phyloP scores from a whole-genome alignment of 2,113 vertebrate species.

The Eulacestoma nigropectus region DNA sequence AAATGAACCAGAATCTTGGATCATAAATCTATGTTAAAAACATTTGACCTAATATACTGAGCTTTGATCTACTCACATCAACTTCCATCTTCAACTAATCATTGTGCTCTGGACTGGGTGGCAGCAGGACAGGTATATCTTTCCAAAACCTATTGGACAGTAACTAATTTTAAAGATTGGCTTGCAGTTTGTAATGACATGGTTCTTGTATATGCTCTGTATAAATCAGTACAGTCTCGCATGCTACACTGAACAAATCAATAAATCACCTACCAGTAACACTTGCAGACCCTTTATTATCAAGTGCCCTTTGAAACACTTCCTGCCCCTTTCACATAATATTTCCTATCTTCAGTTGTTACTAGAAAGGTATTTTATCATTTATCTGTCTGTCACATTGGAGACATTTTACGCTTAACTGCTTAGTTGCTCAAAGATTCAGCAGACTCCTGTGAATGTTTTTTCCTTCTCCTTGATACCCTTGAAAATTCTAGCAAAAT shows the following conservation, averaged over 20 bases:
- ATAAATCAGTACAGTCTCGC: constrained; percentile 23
- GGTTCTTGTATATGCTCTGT: not conserved
- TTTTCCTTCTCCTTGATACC: not conserved
- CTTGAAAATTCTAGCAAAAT: not conserved
- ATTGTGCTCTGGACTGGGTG: not conserved
- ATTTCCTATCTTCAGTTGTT: constrained; percentile 19
- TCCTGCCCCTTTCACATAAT: constrained; percentile 36
- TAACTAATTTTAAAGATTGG: constrained; percentile 59
- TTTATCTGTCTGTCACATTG: not conserved
- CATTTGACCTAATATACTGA: not conserved
- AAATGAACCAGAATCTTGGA: not conserved
- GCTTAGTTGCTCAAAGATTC: not conserved
- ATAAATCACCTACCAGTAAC: constrained; percentile 43
- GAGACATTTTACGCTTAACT: not conserved
- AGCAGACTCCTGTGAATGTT: not conserved
- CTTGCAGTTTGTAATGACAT: constrained; percentile 35
- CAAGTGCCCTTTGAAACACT: constrained; percentile 45
- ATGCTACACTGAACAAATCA: constrained; percentile 44
- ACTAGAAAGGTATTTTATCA: constrained; percentile 22
- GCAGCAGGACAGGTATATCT: constrained; percentile 37
- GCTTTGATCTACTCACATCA: constrained; percentile 40
- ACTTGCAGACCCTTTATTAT: constrained; percentile 42
- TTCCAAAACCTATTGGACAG: constrained; percentile 36
- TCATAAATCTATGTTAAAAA: constrained; percentile 14
- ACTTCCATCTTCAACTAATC: constrained; percentile 23